Percentiles rank a stretch among this genome's conserved stretches.
Evolutionary conservation across 1,140 invertebrate species (phyloP).

Genomic region (Phymorhynchus buccinoides): DNA sequence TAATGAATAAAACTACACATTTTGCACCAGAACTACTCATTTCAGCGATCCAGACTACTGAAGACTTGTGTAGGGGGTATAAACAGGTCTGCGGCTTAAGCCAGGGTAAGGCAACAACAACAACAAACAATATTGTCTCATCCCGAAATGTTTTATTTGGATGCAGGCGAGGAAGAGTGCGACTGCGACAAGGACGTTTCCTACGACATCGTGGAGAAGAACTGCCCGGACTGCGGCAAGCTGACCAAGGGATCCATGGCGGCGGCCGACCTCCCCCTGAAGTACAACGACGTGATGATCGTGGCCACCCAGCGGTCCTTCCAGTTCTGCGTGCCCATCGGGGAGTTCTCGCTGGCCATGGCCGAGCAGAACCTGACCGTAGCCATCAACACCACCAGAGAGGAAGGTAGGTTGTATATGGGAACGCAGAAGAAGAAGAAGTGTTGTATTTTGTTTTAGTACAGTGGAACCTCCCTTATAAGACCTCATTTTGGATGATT

Average conservation of each 20-base stretch:
- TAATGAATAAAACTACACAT: too few species aligned
- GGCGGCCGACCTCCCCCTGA: not conserved
- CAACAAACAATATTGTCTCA: too few species aligned
- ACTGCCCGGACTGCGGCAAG: not conserved
- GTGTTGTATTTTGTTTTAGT: not conserved
- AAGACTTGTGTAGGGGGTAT: too few species aligned
- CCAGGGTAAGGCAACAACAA: too few species aligned
- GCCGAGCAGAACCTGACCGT: not conserved
- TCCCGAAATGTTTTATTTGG: too few species aligned
- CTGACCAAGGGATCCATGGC: not conserved
- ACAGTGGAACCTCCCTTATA: too few species aligned
- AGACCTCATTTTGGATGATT: too few species aligned
- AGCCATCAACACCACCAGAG: slow-evolving; percentile 4
- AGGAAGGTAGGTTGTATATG: not conserved
- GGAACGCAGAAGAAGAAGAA: too few species aligned
- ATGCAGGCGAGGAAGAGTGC: slow-evolving; percentile 11
- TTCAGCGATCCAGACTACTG: too few species aligned
- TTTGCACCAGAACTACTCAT: too few species aligned
- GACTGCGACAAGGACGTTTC: not conserved
- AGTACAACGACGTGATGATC: slow-evolving; percentile 32
- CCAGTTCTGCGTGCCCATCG: slow-evolving; percentile 2
- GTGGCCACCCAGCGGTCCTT: slow-evolving; percentile 19
- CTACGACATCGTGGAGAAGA: not conserved
- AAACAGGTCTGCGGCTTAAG: too few species aligned
- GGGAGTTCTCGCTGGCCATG: not conserved